Base-by-base conservation (phyloP, 2,797 vertebrate genomes). In the Spheniscus humboldti region DNA sequence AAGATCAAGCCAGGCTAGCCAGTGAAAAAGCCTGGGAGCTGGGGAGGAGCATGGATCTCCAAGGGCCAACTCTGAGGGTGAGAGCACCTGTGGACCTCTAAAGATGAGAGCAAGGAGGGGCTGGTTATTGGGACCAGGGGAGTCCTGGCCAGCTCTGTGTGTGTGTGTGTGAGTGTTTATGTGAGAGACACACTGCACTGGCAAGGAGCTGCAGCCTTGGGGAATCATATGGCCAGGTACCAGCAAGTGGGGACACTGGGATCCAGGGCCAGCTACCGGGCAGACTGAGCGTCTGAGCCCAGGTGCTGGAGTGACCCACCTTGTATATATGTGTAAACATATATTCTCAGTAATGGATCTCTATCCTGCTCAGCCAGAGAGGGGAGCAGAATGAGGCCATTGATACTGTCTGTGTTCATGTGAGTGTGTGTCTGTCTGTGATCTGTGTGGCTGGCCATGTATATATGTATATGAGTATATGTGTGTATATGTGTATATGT, bases 261-360 rank as follows among this genome's bases (percentile, higher is more conserved):
- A 60, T 68, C 8, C 17, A 86, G 31, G 43, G 11, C 9, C 13
- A 59, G 24, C 15, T 66, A n/a, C 18, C 8, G 39, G 45, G 55
- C 8, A 74, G 23, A 12, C 3, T 14, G 27, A 33, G 18, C 7
- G n/a, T 71, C 11, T 47, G 64, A 80, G 31, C 5, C 4, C 31
- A 66, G 22, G 4, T 30, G 16, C 30, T 81, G 48, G 19, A 72
- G 11, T 30, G 23, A 56, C n/a, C 22, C 28, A 11, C 13, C 5
- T 43, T 52, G 18, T 13, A 25, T 6, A 1, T 18, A 28, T 1
- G 2, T 43, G 7, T 5, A 27, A 27, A 18, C 41, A 14, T 9
- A 10, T 35, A 35, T 52, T 20, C n/a, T 77, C 25, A 45, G 15
- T 4, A 16, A 8, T 4, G 16, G 43, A 25, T 8, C 9, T 35